Conservation (phyloP, 2,113 vertebrate genomes). For the Scomber japonicus region DNA sequence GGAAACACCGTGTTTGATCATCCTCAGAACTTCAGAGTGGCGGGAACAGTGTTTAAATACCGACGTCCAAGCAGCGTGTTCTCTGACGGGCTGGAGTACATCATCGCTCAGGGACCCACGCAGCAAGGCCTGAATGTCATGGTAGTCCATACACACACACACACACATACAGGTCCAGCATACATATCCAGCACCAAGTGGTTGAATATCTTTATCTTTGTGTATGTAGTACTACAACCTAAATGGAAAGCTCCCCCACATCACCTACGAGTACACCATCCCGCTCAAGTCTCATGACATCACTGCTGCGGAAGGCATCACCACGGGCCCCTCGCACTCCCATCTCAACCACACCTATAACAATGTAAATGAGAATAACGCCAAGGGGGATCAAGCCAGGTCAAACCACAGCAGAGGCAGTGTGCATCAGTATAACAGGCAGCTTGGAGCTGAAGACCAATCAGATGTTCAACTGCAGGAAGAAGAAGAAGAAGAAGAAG, state of each 20-base stretch:
- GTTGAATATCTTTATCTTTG: conserved; percentile 1
- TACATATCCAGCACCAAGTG: not conserved
- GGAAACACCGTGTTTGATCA: conserved; percentile 91
- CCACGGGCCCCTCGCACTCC: conserved; percentile 18
- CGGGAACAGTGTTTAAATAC: conserved; percentile 92
- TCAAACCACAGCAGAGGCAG: conserved; percentile 61
- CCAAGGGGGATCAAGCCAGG: conserved; percentile 1
- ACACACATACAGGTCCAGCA: not conserved
- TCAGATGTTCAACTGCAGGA: conserved; percentile 46
- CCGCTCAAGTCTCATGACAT: conserved; percentile 73
- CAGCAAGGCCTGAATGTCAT: conserved; percentile 88
- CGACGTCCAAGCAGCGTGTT: conserved; percentile 85
- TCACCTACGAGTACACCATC: conserved; percentile 92
- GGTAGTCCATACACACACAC: conserved; percentile 47
- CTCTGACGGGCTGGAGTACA: conserved; percentile 91
- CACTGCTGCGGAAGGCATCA: conserved; percentile 59
- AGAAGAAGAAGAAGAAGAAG: not conserved
- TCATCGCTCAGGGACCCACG: conserved; percentile 91
- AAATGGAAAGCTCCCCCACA: conserved; percentile 91
- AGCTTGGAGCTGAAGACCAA: conserved; percentile 28
- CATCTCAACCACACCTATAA: conserved; percentile 54
- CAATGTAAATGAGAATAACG: conserved; percentile 42
- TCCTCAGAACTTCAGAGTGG: conserved; percentile 91
- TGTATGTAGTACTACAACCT: conserved; percentile 90
- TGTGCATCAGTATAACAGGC: conserved; percentile 18